Evolutionary conservation across 2,888 invertebrate genomes (phyloP).

Genomic region (Ptychoptera albimana): DNA sequence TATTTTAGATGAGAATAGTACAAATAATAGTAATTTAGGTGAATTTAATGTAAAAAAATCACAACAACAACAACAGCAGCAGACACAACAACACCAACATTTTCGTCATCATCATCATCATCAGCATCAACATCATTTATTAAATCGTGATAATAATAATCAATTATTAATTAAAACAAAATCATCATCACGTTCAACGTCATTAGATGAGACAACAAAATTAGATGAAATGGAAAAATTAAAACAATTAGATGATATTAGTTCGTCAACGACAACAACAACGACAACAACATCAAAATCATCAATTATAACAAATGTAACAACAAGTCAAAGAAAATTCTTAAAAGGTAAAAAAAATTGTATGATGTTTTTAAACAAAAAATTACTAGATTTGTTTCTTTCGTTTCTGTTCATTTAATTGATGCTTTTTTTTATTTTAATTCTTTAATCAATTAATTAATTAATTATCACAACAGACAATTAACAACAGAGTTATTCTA

Average conservation of each 20-base stretch:
- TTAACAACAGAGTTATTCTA: too few species aligned
- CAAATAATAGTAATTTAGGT: too few species aligned
- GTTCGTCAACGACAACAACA: not conserved
- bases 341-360: not conserved
- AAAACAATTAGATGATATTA: not conserved
- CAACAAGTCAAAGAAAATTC: not conserved
- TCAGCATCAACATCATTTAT: not conserved
- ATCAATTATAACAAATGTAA: not conserved
- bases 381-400: too few species aligned
- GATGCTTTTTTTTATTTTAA: too few species aligned
- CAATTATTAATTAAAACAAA: too few species aligned
- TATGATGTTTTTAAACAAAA: not conserved
- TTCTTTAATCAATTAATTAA: too few species aligned
- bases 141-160: not conserved
- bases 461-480: too few species aligned
- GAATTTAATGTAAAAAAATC: not conserved
- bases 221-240: not conserved
- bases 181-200: too few species aligned
- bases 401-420: too few species aligned
- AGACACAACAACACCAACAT: not conserved
- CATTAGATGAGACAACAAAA: not conserved
- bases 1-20: too few species aligned
- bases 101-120: not conserved
- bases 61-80: not conserved
- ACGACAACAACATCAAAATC: constrained; percentile 1